Percentiles rank a stretch among this genome's conserved stretches.
Conservation (phyloP, 2,888 invertebrate genomes). For the Cephus pygmeus region DNA sequence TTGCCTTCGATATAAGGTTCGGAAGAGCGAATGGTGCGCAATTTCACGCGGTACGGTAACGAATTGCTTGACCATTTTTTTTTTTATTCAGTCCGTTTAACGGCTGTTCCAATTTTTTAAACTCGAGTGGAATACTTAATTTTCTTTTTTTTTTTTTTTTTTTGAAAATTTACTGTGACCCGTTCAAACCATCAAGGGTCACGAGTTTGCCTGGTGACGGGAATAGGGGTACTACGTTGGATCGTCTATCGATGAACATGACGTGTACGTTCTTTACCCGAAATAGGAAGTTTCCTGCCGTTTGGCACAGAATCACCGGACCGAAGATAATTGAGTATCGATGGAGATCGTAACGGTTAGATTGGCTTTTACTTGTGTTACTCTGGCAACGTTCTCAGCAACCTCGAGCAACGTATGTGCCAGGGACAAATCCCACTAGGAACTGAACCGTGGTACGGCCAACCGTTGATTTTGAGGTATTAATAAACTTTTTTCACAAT, state of each 20-base stretch:
- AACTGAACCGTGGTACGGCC: not conserved
- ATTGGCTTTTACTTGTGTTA: not conserved
- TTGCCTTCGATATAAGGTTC: not conserved
- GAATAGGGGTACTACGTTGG: not conserved
- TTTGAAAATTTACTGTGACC: not conserved
- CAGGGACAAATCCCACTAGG: not conserved
- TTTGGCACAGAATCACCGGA: not conserved
- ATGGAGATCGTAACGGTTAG: not conserved
- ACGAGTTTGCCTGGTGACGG: not conserved
- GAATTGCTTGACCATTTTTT: not conserved
- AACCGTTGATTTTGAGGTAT: not conserved
- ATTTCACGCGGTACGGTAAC: not conserved
- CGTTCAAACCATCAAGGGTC: not conserved
- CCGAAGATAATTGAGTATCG: not conserved
- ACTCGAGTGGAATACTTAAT: not conserved
- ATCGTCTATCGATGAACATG: not conserved
- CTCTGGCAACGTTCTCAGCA: not conserved
- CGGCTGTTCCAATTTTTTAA: not conserved
- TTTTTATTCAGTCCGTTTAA: not conserved
- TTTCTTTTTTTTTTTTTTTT: not conserved
- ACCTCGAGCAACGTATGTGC: not conserved
- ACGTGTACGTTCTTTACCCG: not conserved
- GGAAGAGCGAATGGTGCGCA: not conserved
- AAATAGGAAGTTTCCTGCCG: not conserved
- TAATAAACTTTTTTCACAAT: not conserved